Base-by-base conservation (phyloP, 1,140 invertebrate species). In the Telenomus remus region DNA sequence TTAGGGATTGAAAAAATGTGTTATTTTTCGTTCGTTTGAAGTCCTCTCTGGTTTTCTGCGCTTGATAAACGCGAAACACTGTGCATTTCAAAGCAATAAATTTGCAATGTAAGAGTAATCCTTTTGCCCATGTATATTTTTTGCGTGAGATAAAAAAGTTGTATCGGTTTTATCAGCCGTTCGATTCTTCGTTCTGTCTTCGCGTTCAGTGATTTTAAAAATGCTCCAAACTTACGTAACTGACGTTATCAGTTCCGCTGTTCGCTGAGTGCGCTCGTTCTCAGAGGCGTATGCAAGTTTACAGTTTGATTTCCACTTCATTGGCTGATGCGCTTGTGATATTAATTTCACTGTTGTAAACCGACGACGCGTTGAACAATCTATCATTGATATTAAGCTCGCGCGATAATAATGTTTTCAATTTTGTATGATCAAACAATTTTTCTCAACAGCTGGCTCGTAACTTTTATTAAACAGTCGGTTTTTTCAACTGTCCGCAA, bases 171-270 rank as follows among this genome's bases (percentile, higher is more conserved):
- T 63, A 63, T 63, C 60, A 51, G 19, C 6, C 19, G 9, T 37
- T 11, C 12, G 4, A 44, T 43, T 12, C 8, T 13, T 33, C 8
- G 27, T 33, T 59, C 48, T 49, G 9, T 39, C 37, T 11, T 49
- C 49, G 46, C 46, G 33, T 12, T 13, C 13, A 34, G 19, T 19
- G 27, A 59, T 49, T 49, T 59, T 12, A 59, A 59, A 59, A 49
- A 59, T 47, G 27, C 44, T 16, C 14, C 12, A 5, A 16, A n/a
- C 55, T 57, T 57, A 57, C 10, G 44, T 57, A 57, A 57, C 55
- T 11, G 11, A 33, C 27, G n/a, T 46, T 46, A 15, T 55, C 12
- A 11, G 15, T 55, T 43, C 39, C 37, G 9, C 39, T 55, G 13
- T 14, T 55, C 16, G 37, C 10, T 13, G 37, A 43, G 42, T 43